Evolutionary conservation across 2,113 vertebrate species (phyloP), one percentile per base, ranked within the genome.

Genomic region (Tautogolabrus adspersus): DNA sequence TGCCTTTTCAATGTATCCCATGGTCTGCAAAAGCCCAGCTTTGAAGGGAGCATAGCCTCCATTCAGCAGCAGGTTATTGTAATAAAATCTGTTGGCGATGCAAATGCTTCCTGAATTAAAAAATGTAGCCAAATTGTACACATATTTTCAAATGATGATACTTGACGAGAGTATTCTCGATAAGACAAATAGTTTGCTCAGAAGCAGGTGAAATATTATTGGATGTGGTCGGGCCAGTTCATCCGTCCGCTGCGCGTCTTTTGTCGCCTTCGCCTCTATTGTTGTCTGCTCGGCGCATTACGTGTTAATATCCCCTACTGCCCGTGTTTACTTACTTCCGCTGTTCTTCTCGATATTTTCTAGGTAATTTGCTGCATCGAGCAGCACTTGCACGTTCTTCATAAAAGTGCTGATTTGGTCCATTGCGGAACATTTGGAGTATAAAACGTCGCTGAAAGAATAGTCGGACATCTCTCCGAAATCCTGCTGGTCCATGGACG

Each of bases 301-400:
- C 87, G 79, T 66, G 83, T 83, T 81, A 84, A 82, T 60, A 81
- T 79, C 74, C 85, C 79, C 65, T 52, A 19, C 79, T 55, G 76
- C 75, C 70, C 56, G n/a, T 81, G 62, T 84, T 85, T 84, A 96
- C 97, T 97, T 96, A 97, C 97, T 97, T 95, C 97, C 96, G 93
- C 95, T 96, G 93, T 92, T 96, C 93, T 95, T 96, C 93, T 97
- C 96, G 87, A 94, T 88, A 87, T 95, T 95, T 88, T 97, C 96
- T 93, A 97, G 94, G 94, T 97, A 96, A 92, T 94, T 94, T 79
- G 97, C 97, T 55, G 96, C 97, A 88, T 97, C 96, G 90, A 97
- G 95, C 87, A 97, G 91, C 87, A 97, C 95, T 92, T 97, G 97
- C 88, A 97, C 97, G 89, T 96, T 97, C 94, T 95, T 95, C 91